Evolutionary conservation across 2,888 invertebrate species (phyloP).

Genomic region (Colletes collaris): DNA sequence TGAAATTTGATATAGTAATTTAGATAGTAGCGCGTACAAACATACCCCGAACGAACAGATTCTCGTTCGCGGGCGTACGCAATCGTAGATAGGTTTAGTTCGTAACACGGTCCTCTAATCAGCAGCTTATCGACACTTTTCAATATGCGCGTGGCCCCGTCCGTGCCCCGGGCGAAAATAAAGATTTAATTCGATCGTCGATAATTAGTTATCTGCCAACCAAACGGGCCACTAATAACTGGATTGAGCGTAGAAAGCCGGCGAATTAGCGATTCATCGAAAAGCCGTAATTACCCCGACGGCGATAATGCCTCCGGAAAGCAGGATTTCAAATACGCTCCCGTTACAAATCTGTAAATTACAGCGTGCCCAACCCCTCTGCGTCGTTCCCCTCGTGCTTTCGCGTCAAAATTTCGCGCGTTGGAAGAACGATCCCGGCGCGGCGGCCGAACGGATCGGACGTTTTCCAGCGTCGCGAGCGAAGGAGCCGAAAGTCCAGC

Average conservation of each 20-base stretch:
- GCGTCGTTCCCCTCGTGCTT: too few relatives aligned
- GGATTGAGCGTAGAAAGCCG: slow-evolving; percentile 40
- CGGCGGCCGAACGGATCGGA: too few relatives aligned
- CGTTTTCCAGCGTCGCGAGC: too few relatives aligned
- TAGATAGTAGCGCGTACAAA: too few relatives aligned
- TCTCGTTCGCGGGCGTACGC: not conserved
- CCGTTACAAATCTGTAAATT: slow-evolving; percentile 45
- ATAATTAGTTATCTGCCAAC: slow-evolving; percentile 44
- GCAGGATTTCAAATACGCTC: slow-evolving; percentile 43
- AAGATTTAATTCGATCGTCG: slow-evolving; percentile 53
- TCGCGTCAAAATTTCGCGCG: slow-evolving; percentile 33
- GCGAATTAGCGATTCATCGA: slow-evolving; percentile 49
- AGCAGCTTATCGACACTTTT: slow-evolving; percentile 45
- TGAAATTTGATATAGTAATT: too few relatives aligned
- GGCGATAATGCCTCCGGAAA: slow-evolving; percentile 35
- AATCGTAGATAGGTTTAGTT: too few relatives aligned
- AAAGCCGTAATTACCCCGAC: slow-evolving; percentile 45
- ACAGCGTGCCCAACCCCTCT: not conserved
- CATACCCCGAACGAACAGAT: too few relatives aligned
- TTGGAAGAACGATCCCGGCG: slow-evolving; percentile 13
- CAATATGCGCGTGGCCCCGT: slow-evolving; percentile 12
- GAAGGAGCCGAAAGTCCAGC: too few relatives aligned
- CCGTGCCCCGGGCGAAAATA: slow-evolving; percentile 15
- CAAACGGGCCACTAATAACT: slow-evolving; percentile 42
- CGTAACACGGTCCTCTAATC: slow-evolving; percentile 30